Evolutionary conservation across 1,140 invertebrate species (phyloP).

Genomic region (Micrasema minimum): DNA sequence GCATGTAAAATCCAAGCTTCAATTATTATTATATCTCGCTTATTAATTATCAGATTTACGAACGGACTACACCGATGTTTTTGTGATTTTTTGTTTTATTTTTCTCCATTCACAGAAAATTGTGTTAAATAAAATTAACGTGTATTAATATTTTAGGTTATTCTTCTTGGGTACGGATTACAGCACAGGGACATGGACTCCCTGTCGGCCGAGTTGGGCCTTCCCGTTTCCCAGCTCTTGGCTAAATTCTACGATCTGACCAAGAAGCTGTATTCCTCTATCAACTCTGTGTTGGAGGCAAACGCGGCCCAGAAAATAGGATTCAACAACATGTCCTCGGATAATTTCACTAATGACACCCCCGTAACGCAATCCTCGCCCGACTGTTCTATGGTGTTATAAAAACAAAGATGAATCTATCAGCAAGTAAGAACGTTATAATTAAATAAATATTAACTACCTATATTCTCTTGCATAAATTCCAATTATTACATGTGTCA

Average conservation of each 20-base stretch:
- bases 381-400: no score
- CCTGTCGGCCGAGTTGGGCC: conserved; percentile 82
- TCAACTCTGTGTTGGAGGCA: conserved; percentile 75
- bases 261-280: conserved; percentile 73
- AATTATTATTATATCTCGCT: no score
- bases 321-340: conserved; percentile 65
- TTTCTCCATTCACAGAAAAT: no score
- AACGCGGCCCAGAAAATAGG: conserved; percentile 75
- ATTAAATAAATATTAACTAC: no score
- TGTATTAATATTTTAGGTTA: conserved; percentile 75
- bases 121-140: no score
- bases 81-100: no score
- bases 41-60: no score
- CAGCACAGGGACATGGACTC: conserved; percentile 93
- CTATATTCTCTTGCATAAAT: no score
- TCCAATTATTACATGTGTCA: no score
- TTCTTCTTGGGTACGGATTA: conserved; percentile 90
- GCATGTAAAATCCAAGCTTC: no score
- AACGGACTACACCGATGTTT: no score
- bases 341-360: conserved; percentile 66
- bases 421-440: conserved; percentile 74
- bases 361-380: conserved; percentile 76
- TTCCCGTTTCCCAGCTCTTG: conserved; percentile 87
- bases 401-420: no score
- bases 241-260: conserved; percentile 90